These are phyloP conservation scores for Malurus splendens DNA, from an alignment of 2,797 vertebrate species.

Conservation along the genomic window DNA sequence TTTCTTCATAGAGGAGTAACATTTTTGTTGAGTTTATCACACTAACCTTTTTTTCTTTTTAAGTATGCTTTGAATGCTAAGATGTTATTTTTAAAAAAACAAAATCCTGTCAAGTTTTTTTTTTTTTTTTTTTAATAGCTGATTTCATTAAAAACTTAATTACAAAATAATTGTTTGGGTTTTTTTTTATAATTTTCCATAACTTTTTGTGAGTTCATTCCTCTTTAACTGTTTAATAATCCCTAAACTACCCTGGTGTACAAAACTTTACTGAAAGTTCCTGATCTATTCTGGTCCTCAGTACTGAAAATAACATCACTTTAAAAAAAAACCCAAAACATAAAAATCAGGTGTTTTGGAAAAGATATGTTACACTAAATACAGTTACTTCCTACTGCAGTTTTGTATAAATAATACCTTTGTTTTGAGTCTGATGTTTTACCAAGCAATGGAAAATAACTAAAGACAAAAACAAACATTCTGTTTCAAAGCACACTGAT, in stretches of 20 bases:
- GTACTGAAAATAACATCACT: neutral
- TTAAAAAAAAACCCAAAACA: no score
- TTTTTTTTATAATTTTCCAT: neutral
- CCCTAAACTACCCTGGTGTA: rapidly evolving
- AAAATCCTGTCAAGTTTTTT: neutral
- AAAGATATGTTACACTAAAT: neutral
- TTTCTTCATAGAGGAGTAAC: neutral
- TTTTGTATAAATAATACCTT: neutral
- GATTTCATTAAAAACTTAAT: neutral
- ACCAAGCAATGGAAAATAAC: neutral
- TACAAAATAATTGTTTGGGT: neutral
- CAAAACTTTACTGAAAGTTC: neutral
- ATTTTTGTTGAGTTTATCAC: neutral
- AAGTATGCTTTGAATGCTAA: neutral
- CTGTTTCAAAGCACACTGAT: neutral
- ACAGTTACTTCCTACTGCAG: neutral
- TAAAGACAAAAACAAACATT: neutral
- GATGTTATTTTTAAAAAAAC: neutral
- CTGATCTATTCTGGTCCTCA: neutral
- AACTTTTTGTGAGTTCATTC: neutral
- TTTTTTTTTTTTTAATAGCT: neutral
- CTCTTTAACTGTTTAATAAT: neutral
- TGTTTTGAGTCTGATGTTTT: neutral
- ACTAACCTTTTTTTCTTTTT: neutral
- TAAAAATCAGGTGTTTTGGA: neutral